A percentile compares a stretch with the other conserved stretches of the same genome.
These are phyloP conservation scores for Trachurus trachurus DNA, from an alignment of 2,797 vertebrate genomes.

Conservation along the genomic window DNA sequence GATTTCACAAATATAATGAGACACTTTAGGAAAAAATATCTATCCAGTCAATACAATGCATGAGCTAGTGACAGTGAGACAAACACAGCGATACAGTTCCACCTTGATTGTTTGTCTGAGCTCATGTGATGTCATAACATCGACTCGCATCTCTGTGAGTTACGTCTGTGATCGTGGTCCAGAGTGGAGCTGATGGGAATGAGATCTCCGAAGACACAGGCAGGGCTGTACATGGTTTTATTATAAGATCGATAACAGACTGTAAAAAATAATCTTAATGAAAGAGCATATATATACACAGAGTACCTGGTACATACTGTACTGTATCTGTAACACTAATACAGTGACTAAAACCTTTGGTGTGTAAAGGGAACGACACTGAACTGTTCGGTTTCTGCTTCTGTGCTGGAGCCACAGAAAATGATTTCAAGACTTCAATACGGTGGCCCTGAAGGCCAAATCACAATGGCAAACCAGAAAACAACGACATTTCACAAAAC, in stretches of 20 bases:
- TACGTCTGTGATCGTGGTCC: not conserved
- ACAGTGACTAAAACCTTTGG: conserved; percentile 21
- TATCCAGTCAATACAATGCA: too few species aligned
- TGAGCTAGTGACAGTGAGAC: too few species aligned
- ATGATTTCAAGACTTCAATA: not conserved
- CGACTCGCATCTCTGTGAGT: not conserved
- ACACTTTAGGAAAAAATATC: too few species aligned
- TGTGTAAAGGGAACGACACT: not conserved
- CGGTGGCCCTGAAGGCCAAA: too few species aligned
- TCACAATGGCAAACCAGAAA: too few species aligned
- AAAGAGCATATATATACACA: conserved; percentile 50
- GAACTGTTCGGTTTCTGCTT: not conserved
- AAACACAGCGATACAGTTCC: not conserved
- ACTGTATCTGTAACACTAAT: conserved; percentile 27
- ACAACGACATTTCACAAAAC: too few species aligned
- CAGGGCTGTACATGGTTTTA: conserved; percentile 35
- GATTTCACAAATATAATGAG: too few species aligned
- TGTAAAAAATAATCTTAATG: conserved; percentile 43
- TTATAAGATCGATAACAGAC: conserved; percentile 36
- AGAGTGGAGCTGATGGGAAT: not conserved
- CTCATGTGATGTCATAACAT: too few species aligned
- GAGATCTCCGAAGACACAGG: not conserved
- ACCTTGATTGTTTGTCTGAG: too few species aligned
- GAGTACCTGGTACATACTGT: conserved; percentile 38
- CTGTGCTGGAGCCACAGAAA: not conserved